Conservation (phyloP, 1,140 invertebrate genomes). For the Brachionus rotundiformis region DNA sequence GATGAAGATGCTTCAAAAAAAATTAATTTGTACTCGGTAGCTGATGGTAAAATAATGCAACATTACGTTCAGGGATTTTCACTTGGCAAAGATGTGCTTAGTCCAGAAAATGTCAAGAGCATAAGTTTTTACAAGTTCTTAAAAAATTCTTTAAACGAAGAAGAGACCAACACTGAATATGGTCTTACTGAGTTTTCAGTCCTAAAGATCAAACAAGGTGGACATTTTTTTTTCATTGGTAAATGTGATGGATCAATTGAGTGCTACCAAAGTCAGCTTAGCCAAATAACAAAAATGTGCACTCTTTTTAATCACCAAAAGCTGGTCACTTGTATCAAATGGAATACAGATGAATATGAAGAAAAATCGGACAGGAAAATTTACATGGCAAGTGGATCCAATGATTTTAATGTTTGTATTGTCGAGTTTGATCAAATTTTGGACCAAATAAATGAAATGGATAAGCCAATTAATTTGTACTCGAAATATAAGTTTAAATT, state of each 20-base stretch:
- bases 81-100: not conserved
- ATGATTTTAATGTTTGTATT: conserved; percentile 33
- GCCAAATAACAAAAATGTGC: not conserved
- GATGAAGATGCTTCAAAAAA: not conserved
- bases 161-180: conserved; percentile 7
- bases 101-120: not conserved
- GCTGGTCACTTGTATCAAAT: conserved; percentile 28
- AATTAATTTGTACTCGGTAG: conserved; percentile 21
- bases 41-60: conserved; percentile 46
- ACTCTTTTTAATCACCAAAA: conserved; percentile 50
- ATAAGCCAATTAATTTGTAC: not conserved
- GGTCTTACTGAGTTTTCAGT: conserved; percentile 42
- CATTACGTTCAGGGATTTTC: not conserved
- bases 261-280: not conserved
- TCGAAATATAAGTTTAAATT: conserved; percentile 25
- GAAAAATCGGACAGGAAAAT: not conserved
- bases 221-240: conserved; percentile 24
- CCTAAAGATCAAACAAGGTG: not conserved
- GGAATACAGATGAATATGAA: conserved; percentile 1
- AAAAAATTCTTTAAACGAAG: not conserved
- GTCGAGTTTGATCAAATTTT: conserved; percentile 15
- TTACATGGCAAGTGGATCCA: conserved; percentile 41
- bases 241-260: conserved; percentile 49
- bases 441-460: not conserved
- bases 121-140: not conserved